Evolutionary conservation across 37 sponge, comb jelly and placozoan species (phyloP), one percentile per base, ranked within the genome.

Genomic region (Halichondria panicea): DNA sequence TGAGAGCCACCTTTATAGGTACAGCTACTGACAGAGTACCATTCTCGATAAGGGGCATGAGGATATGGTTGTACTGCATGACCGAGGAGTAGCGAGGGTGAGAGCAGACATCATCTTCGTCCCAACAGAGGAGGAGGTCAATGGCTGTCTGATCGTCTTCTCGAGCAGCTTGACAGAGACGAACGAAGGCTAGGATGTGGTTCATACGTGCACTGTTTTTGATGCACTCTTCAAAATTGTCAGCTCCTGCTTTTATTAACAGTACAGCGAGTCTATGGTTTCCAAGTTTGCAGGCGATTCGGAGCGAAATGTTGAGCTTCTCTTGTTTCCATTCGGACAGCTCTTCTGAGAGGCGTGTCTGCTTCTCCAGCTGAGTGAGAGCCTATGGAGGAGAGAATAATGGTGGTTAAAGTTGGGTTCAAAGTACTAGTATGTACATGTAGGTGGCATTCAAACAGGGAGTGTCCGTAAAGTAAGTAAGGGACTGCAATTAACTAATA

Each of bases 151-250:
- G 43, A n/a, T 90, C 85, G 24, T 71, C 72, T 22, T 70, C 55
- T 24, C 58, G 62, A 28, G 85, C 81, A 54, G 90, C 85, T 28
- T 71, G 81, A 36, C 90, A 90, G 25, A 90, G 81, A 8, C 56
- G 40, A 18, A 90, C 70, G 61, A 62, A 90, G 18, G 76, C 85
- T 22, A 76, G 43, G 31, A 90, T 65, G 54, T 90, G 81, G 46
- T 84, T 90, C 42, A 67, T 13, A 24, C 19, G 66, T 32, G 71
- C 25, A 61, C 74, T 25, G 4, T 37, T 36, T 53, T 74, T 41
- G 28, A 86, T 86, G 80, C 87, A 86, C n/a, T 79, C 54, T 8
- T 72, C 56, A 34, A 74, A 86, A 41, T 78, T 86, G 48, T 7
- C 66, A 12, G 87, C 87, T 25, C 87, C 87, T 27, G 74, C 74